Conservation (phyloP, 2,888 invertebrate genomes). For the Cantharis rufa region DNA sequence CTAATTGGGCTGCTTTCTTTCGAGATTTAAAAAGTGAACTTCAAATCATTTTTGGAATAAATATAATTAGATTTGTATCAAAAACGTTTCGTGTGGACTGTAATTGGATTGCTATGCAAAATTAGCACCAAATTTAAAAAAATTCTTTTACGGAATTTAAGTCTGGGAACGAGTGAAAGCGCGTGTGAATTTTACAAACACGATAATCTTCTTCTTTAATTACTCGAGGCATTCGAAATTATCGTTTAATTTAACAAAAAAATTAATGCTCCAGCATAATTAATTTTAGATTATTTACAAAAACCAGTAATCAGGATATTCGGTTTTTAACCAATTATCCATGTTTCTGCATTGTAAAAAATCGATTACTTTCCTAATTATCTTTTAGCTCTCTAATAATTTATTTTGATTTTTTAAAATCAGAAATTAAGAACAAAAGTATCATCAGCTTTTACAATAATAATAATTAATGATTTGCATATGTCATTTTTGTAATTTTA, state of each 20-base stretch:
- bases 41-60: neutral
- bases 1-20: neutral
- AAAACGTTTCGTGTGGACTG: neutral
- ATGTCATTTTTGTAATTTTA: neutral
- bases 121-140: neutral
- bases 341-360: neutral
- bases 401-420: neutral
- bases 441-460: neutral
- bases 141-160: conserved; percentile 1
- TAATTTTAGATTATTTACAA: neutral
- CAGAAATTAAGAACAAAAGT: neutral
- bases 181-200: conserved; percentile 8
- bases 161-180: conserved; percentile 22
- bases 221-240: neutral
- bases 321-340: neutral
- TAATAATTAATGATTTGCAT: neutral
- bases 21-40: neutral
- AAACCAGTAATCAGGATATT: neutral
- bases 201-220: neutral
- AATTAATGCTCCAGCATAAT: neutral
- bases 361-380: neutral
- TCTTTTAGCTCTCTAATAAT: neutral
- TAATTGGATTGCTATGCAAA: neutral
- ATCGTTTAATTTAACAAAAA: neutral
- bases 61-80: neutral